A percentile compares a stretch with the other conserved stretches of the same genome.
Evolutionary conservation across 2,888 invertebrate genomes (phyloP).

Genomic region (Loripinus fragilis): DNA sequence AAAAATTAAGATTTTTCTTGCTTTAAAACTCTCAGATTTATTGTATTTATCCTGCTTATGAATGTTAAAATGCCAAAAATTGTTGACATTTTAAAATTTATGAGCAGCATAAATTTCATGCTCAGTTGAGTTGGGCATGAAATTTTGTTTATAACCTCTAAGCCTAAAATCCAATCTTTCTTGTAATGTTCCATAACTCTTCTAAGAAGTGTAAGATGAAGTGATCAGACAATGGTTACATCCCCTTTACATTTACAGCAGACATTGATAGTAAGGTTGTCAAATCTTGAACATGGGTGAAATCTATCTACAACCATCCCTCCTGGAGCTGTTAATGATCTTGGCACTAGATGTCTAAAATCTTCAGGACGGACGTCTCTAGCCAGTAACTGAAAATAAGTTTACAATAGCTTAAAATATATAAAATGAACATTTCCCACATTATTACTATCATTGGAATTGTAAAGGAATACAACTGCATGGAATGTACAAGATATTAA

Average conservation of each 20-base stretch:
- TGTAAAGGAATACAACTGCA: too few species aligned
- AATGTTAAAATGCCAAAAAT: too few species aligned
- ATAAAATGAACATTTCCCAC: too few species aligned
- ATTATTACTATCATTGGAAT: too few species aligned
- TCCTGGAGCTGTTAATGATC: constrained; percentile 43
- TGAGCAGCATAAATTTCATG: background rate
- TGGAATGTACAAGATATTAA: too few species aligned
- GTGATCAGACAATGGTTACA: constrained; percentile 68
- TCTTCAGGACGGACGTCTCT: constrained; percentile 61
- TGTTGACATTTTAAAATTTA: too few species aligned
- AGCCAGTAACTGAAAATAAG: constrained; percentile 59
- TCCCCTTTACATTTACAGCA: constrained; percentile 80
- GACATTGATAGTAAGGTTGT: constrained; percentile 80
- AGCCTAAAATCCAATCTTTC: too few species aligned
- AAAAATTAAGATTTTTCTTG: too few species aligned
- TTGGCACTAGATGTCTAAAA: constrained; percentile 43
- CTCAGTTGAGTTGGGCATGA: background rate
- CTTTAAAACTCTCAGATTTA: too few species aligned
- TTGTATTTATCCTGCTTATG: too few species aligned
- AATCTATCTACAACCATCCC: constrained; percentile 68
- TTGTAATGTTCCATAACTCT: background rate
- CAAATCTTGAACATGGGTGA: constrained; percentile 76
- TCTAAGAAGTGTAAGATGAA: background rate
- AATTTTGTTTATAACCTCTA: too few species aligned
- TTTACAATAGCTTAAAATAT: too few species aligned